Conservation (phyloP, 2,888 invertebrate species). For the Cryptus viduatorius region DNA sequence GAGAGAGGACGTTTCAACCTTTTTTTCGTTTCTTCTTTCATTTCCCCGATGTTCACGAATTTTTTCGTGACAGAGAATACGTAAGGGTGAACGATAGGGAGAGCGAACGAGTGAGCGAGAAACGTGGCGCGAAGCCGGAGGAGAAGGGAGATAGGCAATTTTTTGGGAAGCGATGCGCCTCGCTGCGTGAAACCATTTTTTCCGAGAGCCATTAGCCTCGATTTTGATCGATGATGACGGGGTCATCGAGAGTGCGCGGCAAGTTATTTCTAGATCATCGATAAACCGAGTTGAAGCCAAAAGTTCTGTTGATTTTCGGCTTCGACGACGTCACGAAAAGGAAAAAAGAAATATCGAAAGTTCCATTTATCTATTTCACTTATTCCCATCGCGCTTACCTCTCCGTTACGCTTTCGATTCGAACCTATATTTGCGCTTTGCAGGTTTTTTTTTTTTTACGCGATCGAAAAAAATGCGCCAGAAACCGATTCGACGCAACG, state of each 20-base stretch:
- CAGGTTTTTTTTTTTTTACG: slow-evolving; percentile 20
- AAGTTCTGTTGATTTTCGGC: slow-evolving; percentile 19
- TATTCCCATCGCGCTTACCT: neutral
- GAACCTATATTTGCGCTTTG: slow-evolving; percentile 33
- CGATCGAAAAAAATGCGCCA: slow-evolving; percentile 6
- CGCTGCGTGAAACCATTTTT: slow-evolving; percentile 42
- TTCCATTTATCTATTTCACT: slow-evolving; percentile 40
- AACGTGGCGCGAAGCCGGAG: slow-evolving; percentile 14
- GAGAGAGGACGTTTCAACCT: slow-evolving; percentile 23
- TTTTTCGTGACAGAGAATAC: slow-evolving; percentile 33
- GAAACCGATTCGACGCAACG: slow-evolving; percentile 36
- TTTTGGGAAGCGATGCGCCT: slow-evolving; percentile 45
- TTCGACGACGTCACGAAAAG: neutral
- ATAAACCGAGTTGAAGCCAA: slow-evolving; percentile 34
- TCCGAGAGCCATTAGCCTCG: slow-evolving; percentile 55
- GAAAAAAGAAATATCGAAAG: slow-evolving; percentile 36
- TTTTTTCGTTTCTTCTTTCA: neutral
- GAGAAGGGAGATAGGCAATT: slow-evolving; percentile 13
- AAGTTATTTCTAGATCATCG: slow-evolving; percentile 63
- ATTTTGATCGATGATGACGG: slow-evolving; percentile 67
- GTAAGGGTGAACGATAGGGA: slow-evolving; percentile 46
- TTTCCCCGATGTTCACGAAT: slow-evolving; percentile 42
- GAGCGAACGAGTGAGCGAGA: slow-evolving; percentile 3
- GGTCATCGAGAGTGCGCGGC: slow-evolving; percentile 45
- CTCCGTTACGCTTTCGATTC: slow-evolving; percentile 6